Percentiles rank a stretch among this genome's conserved stretches.
phyloP scores from a whole-genome alignment of 2,797 vertebrate species.

The Discoglossus pictus region DNA sequence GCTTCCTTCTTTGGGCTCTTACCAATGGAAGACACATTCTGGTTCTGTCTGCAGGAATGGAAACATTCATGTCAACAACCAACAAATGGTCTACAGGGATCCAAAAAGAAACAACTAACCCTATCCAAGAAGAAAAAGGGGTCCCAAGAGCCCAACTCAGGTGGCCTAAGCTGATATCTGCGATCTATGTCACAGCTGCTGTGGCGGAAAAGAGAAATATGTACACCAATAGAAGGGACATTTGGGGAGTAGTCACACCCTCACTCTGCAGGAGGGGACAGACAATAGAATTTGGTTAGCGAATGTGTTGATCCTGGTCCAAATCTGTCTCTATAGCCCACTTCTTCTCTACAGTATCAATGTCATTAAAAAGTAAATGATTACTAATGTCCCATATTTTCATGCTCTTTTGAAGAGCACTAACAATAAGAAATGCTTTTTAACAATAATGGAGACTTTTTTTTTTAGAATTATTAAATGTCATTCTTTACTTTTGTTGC shows the following conservation, averaged over 20 bases:
- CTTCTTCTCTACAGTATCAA: too few relatives aligned
- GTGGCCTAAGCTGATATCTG: conserved; percentile 75
- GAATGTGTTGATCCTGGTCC: too few relatives aligned
- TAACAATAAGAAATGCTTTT: too few relatives aligned
- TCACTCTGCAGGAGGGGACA: not conserved
- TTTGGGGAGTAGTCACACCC: conserved; percentile 12
- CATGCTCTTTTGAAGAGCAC: too few relatives aligned
- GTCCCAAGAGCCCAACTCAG: conserved; percentile 32
- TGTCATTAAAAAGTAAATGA: too few relatives aligned
- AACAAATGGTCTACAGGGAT: not conserved
- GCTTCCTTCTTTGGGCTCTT: conserved; percentile 3
- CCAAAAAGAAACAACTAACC: conserved; percentile 64
- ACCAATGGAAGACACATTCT: conserved; percentile 57
- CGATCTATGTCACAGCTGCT: conserved; percentile 77
- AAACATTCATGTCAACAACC: conserved; percentile 63
- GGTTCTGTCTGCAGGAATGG: conserved; percentile 80
- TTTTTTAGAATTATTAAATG: too few relatives aligned
- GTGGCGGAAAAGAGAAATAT: conserved; percentile 61
- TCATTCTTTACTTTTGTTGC: too few relatives aligned
- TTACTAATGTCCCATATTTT: too few relatives aligned
- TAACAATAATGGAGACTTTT: too few relatives aligned
- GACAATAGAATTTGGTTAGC: too few relatives aligned
- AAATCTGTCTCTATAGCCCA: too few relatives aligned
- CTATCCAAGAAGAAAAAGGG: conserved; percentile 79
- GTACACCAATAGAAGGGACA: not conserved